phyloP scores from a whole-genome alignment of 2,113 vertebrate genomes.

The rabbit (Oryctolagus cuniculus) region mOryCun1.1 NC_091432.1:192299501-192300000 shows the following conservation, averaged over 20 bases:
- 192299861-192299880: not conserved
- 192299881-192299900: not conserved
- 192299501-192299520: too few species aligned
- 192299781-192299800: not conserved
- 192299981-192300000: not conserved
- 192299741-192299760: not conserved
- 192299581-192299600: too few species aligned
- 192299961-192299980: not conserved
- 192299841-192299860: not conserved
- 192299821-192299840: not conserved
- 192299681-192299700: not conserved
- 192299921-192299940: not conserved
- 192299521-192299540: too few species aligned
- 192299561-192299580: too few species aligned
- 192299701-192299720: not conserved
- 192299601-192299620: too few species aligned
- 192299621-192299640: not conserved
- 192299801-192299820: not conserved
- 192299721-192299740: not conserved
- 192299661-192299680: not conserved
- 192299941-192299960: not conserved
- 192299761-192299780: not conserved
- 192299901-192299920: not conserved
- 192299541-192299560: too few species aligned
- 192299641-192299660: not conserved